A percentile compares a stretch with the other conserved stretches of the same genome.
phyloP scores from a whole-genome alignment of 2,888 invertebrate genomes.

The Acronicta alni region DNA sequence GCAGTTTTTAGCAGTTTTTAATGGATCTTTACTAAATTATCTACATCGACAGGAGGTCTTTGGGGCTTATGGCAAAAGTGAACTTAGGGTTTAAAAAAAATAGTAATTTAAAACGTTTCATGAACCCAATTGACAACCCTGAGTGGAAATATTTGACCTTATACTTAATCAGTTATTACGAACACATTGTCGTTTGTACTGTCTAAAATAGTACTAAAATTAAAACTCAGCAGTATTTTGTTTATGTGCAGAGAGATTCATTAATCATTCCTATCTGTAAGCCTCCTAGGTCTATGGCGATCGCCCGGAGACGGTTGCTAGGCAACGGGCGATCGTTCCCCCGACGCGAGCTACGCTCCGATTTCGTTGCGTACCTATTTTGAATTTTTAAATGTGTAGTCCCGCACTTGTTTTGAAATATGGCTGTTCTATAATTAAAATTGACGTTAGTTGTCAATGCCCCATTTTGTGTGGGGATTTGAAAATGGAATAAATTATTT shows the following conservation, averaged over 20 bases:
- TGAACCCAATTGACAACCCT: too few relatives aligned
- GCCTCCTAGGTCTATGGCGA: constrained; percentile 48
- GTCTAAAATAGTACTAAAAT: too few relatives aligned
- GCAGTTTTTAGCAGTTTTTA: too few relatives aligned
- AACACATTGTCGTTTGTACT: too few relatives aligned
- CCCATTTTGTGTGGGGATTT: constrained; percentile 25
- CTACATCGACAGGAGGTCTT: too few relatives aligned
- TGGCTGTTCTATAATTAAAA: constrained; percentile 51
- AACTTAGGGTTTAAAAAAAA: too few relatives aligned
- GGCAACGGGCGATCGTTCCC: constrained; percentile 74
- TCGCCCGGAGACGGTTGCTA: constrained; percentile 72
- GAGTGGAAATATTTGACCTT: too few relatives aligned
- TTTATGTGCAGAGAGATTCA: background rate
- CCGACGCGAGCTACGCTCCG: constrained; percentile 62
- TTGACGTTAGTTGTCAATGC: constrained; percentile 48
- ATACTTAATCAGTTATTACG: too few relatives aligned
- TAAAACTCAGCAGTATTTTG: too few relatives aligned
- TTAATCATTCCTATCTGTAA: constrained; percentile 29
- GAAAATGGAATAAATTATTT: constrained; percentile 40
- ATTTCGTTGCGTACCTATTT: constrained; percentile 63
- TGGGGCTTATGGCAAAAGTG: too few relatives aligned
- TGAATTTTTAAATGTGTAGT: constrained; percentile 57
- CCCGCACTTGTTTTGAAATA: constrained; percentile 42
- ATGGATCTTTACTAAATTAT: too few relatives aligned
- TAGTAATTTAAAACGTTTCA: too few relatives aligned